Base-by-base conservation (phyloP, 2,113 vertebrate species). In the Eulemur macaco region DNA sequence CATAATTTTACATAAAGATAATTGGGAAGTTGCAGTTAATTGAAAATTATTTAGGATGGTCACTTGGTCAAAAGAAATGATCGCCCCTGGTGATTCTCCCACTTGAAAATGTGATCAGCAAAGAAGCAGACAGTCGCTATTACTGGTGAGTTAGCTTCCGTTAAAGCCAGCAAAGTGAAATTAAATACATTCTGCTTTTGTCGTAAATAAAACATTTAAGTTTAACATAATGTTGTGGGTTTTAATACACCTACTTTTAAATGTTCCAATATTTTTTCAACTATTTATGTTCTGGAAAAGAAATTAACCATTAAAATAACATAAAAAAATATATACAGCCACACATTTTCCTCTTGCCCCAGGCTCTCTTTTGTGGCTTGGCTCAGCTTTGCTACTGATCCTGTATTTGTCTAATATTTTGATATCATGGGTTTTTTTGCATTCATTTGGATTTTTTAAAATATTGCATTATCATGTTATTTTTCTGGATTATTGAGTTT, bases 231-330 rank as follows among this genome's bases (percentile, higher is more conserved):
- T 83, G 52, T 80, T 50, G 54, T 83, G 80, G n/a, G 11, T 85
- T 87, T 96, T 84, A 93, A 77, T 64, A 86, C 9, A 95, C 27
- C 27, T 37, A 18, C 21, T 95, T 86, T 86, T 37, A 88, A 95
- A 68, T 64, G 64, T 97, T 84, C 87, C 81, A 85, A 27, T 91
- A 64, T 87, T 90, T 95, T 88, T 58, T 52, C 47, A 95, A 89
- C 31, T 50, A 37, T 81, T 85, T 81, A 87, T 71, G 63, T 71
- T 56, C 89, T 84, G 34, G 60, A n/a, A 86, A 78, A 78, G 83
- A 83, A 80, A 56, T 64, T 37, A 88, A 39, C 25, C 20, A 45
- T 69, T 91, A 71, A 77, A 86, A 84, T 64, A 82, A 18, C 1
- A 17, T 64, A 56, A 56, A n/a, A 63, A 37, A 5, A 10, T 6